These are phyloP conservation scores for Calliopsis andreniformis DNA, from an alignment of 1,140 invertebrate genomes.

Conservation along the genomic window DNA sequence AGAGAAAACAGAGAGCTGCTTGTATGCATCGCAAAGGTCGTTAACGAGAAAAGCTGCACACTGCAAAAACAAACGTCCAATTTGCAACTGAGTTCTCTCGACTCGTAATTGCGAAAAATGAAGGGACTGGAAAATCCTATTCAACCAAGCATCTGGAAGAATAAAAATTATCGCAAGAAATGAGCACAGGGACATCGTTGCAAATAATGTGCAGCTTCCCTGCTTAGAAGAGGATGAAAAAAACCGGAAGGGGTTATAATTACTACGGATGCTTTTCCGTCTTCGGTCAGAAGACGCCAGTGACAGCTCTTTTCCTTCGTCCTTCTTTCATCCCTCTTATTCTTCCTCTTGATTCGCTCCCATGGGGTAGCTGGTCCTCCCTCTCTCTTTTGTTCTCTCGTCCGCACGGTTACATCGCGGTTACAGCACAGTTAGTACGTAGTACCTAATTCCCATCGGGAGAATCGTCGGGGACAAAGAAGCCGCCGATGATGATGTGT, in stretches of 20 bases:
- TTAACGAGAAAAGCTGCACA: no score
- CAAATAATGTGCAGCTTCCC: neutral
- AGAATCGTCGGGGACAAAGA: constrained; percentile 58
- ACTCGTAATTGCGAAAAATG: no score
- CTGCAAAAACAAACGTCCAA: no score
- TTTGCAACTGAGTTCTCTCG: no score
- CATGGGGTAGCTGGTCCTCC: neutral
- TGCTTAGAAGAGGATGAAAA: constrained; percentile 27
- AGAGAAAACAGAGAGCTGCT: no score
- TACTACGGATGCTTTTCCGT: constrained; percentile 51
- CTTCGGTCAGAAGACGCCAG: constrained; percentile 34
- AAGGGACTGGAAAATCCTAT: no score
- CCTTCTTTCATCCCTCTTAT: neutral
- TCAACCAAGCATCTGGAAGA: neutral
- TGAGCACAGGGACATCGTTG: neutral
- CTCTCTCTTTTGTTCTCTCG: constrained; percentile 17
- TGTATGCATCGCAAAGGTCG: no score
- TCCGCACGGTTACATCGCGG: no score
- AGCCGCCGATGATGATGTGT: constrained; percentile 57
- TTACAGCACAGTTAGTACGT: no score
- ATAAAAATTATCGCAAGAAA: neutral
- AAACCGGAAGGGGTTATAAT: constrained; percentile 55
- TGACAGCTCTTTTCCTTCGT: constrained; percentile 42
- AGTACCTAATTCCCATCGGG: constrained; percentile 48
- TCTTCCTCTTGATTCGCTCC: neutral